Conservation (phyloP, 2,888 invertebrate species). For the Tetranychus piercei region DNA sequence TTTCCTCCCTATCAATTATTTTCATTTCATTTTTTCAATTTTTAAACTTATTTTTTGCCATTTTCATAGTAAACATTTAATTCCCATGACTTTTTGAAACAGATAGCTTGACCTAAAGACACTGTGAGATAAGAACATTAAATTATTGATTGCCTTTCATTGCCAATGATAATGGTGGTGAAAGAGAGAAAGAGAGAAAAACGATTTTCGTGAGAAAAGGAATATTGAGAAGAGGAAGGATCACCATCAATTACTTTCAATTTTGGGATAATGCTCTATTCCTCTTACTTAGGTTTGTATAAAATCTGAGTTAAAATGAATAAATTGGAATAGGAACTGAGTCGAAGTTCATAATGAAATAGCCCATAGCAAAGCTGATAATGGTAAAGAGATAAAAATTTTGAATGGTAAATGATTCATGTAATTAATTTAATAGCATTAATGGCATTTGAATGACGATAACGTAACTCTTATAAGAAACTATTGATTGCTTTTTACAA, state of each 20-base stretch:
- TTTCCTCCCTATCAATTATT: too few species aligned
- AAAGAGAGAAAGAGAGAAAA: background rate
- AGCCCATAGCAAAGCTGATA: background rate
- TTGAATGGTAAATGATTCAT: too few species aligned
- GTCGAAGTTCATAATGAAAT: background rate
- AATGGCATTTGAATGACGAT: too few species aligned
- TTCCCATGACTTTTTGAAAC: background rate
- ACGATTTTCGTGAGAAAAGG: background rate
- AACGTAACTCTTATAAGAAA: too few species aligned
- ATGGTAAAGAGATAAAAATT: background rate
- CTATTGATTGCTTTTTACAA: background rate
- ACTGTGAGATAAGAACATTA: background rate
- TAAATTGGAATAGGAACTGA: background rate
- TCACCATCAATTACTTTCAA: background rate
- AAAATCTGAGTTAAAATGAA: background rate
- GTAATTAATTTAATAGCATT: too few species aligned
- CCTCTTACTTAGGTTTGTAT: background rate
- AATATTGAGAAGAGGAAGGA: background rate
- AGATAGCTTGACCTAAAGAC: background rate
- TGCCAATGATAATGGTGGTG: background rate
- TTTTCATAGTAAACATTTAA: background rate
- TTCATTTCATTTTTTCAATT: background rate
- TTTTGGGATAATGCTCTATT: background rate
- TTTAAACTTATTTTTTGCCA: background rate
- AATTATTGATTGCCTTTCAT: background rate